Conservation (phyloP, 2,113 vertebrate genomes). For the Mixornis gularis region DNA sequence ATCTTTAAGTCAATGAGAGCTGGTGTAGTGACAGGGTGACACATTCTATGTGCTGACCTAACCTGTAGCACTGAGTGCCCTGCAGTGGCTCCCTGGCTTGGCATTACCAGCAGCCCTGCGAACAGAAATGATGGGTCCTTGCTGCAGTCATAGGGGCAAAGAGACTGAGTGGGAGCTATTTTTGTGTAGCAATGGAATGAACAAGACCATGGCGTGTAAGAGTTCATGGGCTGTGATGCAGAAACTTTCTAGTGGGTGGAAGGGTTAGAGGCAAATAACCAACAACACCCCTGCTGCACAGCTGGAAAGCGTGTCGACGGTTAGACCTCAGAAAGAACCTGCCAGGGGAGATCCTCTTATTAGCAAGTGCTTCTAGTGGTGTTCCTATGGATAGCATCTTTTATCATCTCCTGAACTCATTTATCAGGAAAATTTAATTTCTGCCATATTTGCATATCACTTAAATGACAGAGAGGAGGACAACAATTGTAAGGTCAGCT, state of each 20-base stretch:
- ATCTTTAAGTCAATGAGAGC: neutral
- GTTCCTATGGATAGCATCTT: neutral
- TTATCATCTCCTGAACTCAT: neutral
- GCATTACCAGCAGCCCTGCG: rapidly evolving
- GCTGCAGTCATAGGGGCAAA: neutral
- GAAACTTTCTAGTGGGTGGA: neutral
- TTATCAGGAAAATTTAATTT: neutral
- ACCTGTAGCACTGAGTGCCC: neutral
- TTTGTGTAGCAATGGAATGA: neutral
- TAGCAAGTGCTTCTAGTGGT: neutral
- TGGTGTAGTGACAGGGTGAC: neutral
- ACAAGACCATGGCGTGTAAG: neutral
- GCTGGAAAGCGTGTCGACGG: neutral
- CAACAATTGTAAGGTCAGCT: neutral
- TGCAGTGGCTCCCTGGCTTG: neutral
- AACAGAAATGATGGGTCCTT: neutral
- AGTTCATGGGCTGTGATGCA: rapidly evolving
- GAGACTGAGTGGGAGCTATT: neutral
- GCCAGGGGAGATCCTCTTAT: neutral
- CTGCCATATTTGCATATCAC: neutral
- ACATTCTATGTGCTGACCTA: neutral
- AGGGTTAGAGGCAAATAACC: neutral
- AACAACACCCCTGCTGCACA: neutral
- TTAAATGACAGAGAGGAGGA: neutral
- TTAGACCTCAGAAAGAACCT: neutral